These are phyloP conservation scores for Patiria pectinifera DNA, from an alignment of 53 echinoderm and acorn worm species.

Conservation along the genomic window DNA sequence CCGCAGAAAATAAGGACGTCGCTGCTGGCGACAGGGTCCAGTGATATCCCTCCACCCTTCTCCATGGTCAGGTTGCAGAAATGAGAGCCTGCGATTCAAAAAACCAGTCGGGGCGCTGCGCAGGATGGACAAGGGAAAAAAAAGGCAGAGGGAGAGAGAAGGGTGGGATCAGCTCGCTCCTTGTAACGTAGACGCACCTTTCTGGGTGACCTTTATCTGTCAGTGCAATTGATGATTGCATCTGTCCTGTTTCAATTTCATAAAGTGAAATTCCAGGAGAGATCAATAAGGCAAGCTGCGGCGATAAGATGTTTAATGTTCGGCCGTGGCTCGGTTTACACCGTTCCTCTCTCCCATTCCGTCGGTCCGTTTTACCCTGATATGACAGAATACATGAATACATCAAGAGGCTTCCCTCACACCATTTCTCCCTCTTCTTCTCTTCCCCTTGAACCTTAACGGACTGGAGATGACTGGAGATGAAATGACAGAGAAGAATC, in stretches of 20 bases:
- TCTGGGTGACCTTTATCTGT: constrained; percentile 67
- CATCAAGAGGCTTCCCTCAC: constrained; percentile 22
- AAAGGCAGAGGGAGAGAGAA: constrained; percentile 16
- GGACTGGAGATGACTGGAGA: constrained; percentile 32
- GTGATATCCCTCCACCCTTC: constrained; percentile 50
- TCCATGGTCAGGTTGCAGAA: constrained; percentile 57
- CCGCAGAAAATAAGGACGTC: constrained; percentile 53
- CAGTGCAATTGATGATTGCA: constrained; percentile 78
- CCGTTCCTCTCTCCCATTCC: constrained; percentile 52
- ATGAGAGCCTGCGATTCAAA: constrained; percentile 33
- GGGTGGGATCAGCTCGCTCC: constrained; percentile 36
- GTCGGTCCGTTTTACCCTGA: constrained; percentile 42
- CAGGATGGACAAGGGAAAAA: background rate
- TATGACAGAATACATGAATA: constrained; percentile 76
- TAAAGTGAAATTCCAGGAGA: constrained; percentile 75
- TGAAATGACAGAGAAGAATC: constrained; percentile 49
- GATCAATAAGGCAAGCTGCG: constrained; percentile 80
- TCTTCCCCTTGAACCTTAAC: constrained; percentile 35
- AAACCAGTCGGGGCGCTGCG: constrained; percentile 31
- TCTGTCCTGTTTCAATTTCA: constrained; percentile 92
- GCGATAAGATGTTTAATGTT: constrained; percentile 70
- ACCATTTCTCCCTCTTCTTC: background rate
- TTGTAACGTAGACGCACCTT: constrained; percentile 55
- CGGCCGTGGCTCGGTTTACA: constrained; percentile 60
- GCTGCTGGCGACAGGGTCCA: constrained; percentile 60